Conservation (phyloP, 1,140 invertebrate species). For the Brachionus paranguensis region DNA sequence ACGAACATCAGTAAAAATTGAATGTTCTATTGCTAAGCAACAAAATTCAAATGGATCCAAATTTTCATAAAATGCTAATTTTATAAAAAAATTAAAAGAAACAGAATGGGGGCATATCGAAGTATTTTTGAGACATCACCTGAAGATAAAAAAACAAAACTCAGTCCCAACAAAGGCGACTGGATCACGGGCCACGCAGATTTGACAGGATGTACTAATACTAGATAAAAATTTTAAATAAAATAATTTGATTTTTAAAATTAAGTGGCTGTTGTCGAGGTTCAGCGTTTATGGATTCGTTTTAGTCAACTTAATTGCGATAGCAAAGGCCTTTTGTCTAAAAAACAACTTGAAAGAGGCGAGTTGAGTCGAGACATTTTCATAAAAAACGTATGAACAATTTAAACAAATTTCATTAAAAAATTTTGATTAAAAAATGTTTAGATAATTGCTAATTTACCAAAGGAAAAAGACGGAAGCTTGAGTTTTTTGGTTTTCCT, state of each 20-base stretch:
- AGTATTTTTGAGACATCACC: conserved; percentile 32
- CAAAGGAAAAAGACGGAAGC: conserved; percentile 31
- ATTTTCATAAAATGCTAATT: neutral
- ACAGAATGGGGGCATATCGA: conserved; percentile 20
- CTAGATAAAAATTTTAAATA: neutral
- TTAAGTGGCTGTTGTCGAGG: conserved; percentile 37
- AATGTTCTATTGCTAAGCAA: neutral
- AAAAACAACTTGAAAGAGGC: neutral
- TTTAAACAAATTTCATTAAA: neutral
- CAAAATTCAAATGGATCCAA: neutral
- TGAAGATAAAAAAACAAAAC: neutral
- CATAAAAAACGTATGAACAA: conserved; percentile 2
- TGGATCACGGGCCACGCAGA: conserved; percentile 33
- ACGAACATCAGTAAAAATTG: neutral
- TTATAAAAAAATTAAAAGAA: neutral
- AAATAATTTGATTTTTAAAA: neutral
- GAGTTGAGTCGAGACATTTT: conserved; percentile 22
- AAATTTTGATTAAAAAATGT: neutral
- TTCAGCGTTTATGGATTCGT: conserved; percentile 36
- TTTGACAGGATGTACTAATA: conserved; percentile 17
- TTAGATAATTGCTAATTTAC: conserved; percentile 25
- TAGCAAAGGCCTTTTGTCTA: neutral
- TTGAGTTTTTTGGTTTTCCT: conserved; percentile 27
- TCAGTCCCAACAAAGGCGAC: conserved; percentile 1
- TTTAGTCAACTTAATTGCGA: conserved; percentile 33